A percentile compares a stretch with the other conserved stretches of the same genome.
Conservation (phyloP, 2,113 vertebrate species). For the Erythrocebus patas region DNA sequence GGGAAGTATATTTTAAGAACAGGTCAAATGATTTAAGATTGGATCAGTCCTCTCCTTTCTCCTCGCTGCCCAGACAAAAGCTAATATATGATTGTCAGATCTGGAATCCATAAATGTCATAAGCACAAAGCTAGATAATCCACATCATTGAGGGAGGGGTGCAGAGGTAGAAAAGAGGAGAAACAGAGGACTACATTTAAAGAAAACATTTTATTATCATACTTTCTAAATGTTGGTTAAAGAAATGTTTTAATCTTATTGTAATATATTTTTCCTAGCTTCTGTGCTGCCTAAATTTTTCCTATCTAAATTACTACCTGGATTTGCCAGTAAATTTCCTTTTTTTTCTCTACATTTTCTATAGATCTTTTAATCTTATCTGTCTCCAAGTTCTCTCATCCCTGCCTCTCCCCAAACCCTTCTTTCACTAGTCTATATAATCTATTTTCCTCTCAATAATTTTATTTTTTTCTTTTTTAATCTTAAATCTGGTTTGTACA, state of each 20-base stretch:
- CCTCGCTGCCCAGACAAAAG: conserved; percentile 53
- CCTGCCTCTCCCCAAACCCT: not conserved
- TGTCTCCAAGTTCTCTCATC: not conserved
- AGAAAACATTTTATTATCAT: conserved; percentile 37
- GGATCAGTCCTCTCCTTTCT: conserved; percentile 49
- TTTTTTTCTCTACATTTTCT: not conserved
- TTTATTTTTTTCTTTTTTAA: not conserved
- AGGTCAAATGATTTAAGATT: conserved; percentile 62
- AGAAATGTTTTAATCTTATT: conserved; percentile 22
- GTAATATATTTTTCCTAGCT: not conserved
- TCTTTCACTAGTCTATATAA: conserved; percentile 20
- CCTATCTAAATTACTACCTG: conserved; percentile 29
- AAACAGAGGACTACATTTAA: not conserved
- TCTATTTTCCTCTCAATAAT: not conserved
- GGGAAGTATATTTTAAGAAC: conserved; percentile 57
- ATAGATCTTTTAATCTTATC: not conserved
- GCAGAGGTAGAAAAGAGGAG: not conserved
- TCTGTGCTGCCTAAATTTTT: conserved; percentile 18
- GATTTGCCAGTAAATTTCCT: not conserved
- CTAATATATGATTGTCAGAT: conserved; percentile 62
- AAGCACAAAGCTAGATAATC: conserved; percentile 56
- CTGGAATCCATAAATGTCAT: conserved; percentile 68
- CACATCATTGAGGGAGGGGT: not conserved
- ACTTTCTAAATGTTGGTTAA: conserved; percentile 47
- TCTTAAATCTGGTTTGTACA: not conserved